phyloP scores from a whole-genome alignment of 2,113 vertebrate genomes.

The Eurystomus gularis region DNA sequence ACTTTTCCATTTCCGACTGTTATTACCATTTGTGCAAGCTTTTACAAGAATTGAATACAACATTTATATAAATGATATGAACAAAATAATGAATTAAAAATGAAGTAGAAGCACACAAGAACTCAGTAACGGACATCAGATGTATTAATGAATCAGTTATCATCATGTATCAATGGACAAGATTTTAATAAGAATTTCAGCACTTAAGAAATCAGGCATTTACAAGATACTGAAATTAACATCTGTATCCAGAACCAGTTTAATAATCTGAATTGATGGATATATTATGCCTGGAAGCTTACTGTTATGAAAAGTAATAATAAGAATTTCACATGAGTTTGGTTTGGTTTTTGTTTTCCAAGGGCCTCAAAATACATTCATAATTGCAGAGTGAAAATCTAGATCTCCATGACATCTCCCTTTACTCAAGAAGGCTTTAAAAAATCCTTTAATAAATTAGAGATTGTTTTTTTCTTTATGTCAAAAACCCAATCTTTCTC shows the following conservation, averaged over 20 bases:
- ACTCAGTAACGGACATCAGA: not conserved
- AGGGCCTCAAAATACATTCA: not conserved
- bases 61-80: not conserved
- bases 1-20: not conserved
- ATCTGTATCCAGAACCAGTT: not conserved
- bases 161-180: not conserved
- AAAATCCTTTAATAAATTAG: not conserved
- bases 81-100: not conserved
- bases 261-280: not conserved
- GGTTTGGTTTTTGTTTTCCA: not conserved
- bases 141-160: not conserved
- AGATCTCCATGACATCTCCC: not conserved
- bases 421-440: not conserved
- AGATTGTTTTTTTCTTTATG: not conserved
- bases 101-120: not conserved
- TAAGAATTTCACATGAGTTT: not conserved
- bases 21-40: not conserved
- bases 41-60: not conserved
- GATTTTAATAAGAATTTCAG: not conserved
- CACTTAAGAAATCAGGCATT: not conserved
- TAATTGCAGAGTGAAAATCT: not conserved
- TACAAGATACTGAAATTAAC: not conserved
- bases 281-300: not conserved
- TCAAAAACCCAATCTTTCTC: fast-evolving
- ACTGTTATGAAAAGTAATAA: not conserved